Base-by-base conservation (phyloP, 1,140 invertebrate species). In the Drosophila bocqueti region DNA sequence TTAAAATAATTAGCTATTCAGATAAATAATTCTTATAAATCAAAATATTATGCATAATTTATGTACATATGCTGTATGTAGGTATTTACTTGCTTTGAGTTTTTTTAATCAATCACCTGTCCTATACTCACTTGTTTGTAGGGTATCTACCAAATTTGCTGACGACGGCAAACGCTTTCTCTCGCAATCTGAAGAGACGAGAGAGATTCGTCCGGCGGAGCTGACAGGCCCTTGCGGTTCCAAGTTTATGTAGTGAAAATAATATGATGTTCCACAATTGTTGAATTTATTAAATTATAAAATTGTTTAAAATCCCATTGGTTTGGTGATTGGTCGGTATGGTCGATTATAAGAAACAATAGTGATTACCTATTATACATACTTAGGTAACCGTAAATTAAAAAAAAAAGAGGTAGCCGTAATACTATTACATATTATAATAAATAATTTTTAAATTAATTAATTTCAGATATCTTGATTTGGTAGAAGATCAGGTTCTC, bases 91-190 rank as follows among this genome's bases (percentile, higher is more conserved):
- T 7, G 15, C 2, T 15, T 40, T 40, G 1, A 34, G 0, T 1
- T 3, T 10, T 34, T 34, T 34, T 34, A 34, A 10, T 29, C 4
- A n/a, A 5, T 31, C 3, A 1, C 3, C 9, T 9, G n/a, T 21
- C 10, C 34, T 13, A 36, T 36, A 38, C 18, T 18, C 4, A 2
- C 11, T 21, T 16, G 15, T 4, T 15, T 31, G 21, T 34, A 77
- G 63, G 36, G 74, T 55, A 60, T 54, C n/a, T 11, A n/a, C 50
- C 60, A 42, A 67, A 57, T 61, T 57, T 78, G 75, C 75, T 78
- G 75, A 78, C 75, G 75, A 78, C 40, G 50, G 42, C 75, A 78
- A 78, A 62, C 18, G 46, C 54, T 73, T 54, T 71, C 67, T 67
- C 69, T 67, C 16, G 31, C 26, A 38, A 50, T 18, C 63, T 52